Evolutionary conservation across 2,888 invertebrate genomes (phyloP), one percentile per base, ranked within the genome.

Genomic region (Cephus sareptanus): DNA sequence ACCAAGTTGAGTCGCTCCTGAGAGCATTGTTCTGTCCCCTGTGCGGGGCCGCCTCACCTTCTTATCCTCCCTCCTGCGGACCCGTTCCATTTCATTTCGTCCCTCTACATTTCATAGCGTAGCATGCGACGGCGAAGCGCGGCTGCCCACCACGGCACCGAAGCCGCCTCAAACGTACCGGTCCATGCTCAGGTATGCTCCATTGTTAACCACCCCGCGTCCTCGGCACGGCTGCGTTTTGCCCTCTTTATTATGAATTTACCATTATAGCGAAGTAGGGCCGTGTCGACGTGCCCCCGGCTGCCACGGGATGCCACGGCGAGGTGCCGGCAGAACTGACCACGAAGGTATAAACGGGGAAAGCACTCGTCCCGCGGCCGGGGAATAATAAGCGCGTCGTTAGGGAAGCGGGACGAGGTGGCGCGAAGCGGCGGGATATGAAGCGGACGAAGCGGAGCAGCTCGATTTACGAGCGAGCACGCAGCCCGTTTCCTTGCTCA

Each of bases 1-100:
- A 87, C 87, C 86, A 82, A 83, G 81, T 80, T 34, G 74, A 85
- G 84, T 84, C 83, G 84, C 85, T 81, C 83, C 85, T 83, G 83
- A 83, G 85, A 87, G 89, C 90, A 90, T 90, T 90, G 90, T 90
- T 88, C 88, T 86, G 85, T 85, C 84, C 83, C 81, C 40, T 40
- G 40, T 40, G 40, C 40, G 40, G 40, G 40, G 40, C 40, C 40
- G 40, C 40, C 15, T 40, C 40, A 40, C 40, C 81, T 76, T 83
- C 80, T 77, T 77, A 34, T 80, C 79, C 76, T 77, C 71, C 69
- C 81, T 75, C 80, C 31, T 11, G 2, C 80, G 70, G 70, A 30
- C 70, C 70, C 15, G 80, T 79, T 83, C 79, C 83, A 81, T 85
- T 86, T 84, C 84, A 84, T 82, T 83, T 85, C 80, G 77, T 83